A percentile compares a stretch with the other conserved stretches of the same genome.
phyloP scores from a whole-genome alignment of 2,797 vertebrate species.

The Chelon auratus region DNA sequence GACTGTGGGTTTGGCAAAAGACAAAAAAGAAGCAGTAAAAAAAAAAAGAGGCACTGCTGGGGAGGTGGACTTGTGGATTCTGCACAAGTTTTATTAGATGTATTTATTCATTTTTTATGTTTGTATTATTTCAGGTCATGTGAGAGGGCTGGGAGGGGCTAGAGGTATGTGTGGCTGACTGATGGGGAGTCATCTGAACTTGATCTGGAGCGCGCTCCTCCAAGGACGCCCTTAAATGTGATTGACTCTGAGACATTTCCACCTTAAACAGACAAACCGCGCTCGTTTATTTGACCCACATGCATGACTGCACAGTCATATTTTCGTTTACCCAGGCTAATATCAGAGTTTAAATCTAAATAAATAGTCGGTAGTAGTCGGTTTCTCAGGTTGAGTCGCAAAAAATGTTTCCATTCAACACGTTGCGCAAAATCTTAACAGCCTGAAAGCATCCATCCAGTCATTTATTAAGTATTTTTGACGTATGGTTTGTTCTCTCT shows the following conservation, averaged over 20 bases:
- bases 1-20: conserved; percentile 88
- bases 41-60: conserved; percentile 65
- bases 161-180: conserved; percentile 49
- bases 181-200: conserved; percentile 49
- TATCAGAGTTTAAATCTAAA: conserved; percentile 1
- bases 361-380: conserved; percentile 9
- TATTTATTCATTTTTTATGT: conserved; percentile 84
- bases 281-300: conserved; percentile 59
- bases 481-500: conserved; percentile 42
- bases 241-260: conserved; percentile 47
- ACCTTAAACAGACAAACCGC: conserved; percentile 43
- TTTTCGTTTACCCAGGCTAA: background rate
- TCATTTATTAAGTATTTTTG: conserved; percentile 36
- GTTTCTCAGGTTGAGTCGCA: conserved; percentile 14
- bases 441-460: conserved; percentile 20
- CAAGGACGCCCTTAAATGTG: conserved; percentile 34
- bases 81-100: conserved; percentile 79
- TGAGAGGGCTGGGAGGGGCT: conserved; percentile 39
- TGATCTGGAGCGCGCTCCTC: conserved; percentile 26
- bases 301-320: conserved; percentile 42
- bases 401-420: conserved; percentile 31
- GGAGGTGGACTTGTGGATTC: conserved; percentile 48
- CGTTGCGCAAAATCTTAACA: conserved; percentile 2
- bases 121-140: conserved; percentile 76
- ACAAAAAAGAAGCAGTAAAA: conserved; percentile 78